A percentile compares a stretch with the other conserved stretches of the same genome.
Conservation (phyloP, 2,797 vertebrate genomes). For the Emys orbicularis region DNA sequence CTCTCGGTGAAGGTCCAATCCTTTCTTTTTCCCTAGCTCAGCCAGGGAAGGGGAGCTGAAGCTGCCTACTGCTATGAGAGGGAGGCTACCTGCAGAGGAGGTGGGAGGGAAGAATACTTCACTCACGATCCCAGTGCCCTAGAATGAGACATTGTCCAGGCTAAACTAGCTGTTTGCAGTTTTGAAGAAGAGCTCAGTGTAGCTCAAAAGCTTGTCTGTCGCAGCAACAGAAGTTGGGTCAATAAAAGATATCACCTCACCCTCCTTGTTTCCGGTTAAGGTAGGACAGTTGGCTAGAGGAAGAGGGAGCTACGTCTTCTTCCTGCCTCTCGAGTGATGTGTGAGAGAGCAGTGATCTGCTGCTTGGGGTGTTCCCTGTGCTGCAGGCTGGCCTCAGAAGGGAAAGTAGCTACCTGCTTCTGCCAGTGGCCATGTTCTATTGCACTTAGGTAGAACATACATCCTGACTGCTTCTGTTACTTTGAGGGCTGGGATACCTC, state of each 20-base stretch:
- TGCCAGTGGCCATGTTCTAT: background rate
- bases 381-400: fast-evolving
- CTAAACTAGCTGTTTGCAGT: background rate
- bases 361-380: fast-evolving
- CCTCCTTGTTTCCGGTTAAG: no score
- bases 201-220: no score
- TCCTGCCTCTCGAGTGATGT: background rate
- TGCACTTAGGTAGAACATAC: background rate
- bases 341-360: background rate
- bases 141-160: background rate
- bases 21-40: background rate
- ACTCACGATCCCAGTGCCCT: background rate
- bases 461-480: fast-evolving
- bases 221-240: no score
- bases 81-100: background rate
- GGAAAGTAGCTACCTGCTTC: background rate
- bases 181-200: no score
- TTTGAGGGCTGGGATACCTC: background rate
- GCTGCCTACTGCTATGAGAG: background rate
- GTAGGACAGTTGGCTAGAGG: background rate
- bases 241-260: no score
- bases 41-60: background rate
- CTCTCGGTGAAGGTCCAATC: background rate
- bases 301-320: background rate
- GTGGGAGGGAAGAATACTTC: background rate